Evolutionary conservation across 2,113 vertebrate genomes (phyloP).

Genomic region (Pteropus alecto): DNA sequence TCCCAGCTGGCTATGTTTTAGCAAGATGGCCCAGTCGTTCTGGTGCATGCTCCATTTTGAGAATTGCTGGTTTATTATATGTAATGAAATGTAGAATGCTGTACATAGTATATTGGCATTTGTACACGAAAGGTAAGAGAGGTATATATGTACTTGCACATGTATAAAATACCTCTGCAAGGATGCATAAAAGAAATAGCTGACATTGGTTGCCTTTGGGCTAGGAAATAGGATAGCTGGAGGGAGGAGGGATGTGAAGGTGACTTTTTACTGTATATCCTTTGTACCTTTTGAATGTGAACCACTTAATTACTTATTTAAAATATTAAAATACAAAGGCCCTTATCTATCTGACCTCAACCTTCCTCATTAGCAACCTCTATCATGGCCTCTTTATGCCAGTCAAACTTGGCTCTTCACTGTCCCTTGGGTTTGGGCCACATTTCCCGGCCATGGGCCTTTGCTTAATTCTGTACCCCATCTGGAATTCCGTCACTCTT

Average conservation of each 20-base stretch:
- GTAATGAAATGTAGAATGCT: background rate
- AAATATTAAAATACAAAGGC: background rate
- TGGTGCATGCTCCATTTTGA: background rate
- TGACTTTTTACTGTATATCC: background rate
- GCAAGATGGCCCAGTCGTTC: background rate
- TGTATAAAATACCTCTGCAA: background rate
- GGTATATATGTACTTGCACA: background rate
- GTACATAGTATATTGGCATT: background rate
- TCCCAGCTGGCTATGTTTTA: background rate
- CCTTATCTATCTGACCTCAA: background rate
- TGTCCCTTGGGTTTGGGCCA: background rate
- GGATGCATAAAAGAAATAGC: background rate
- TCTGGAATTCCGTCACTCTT: background rate
- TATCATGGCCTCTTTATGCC: background rate
- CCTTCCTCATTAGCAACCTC: background rate
- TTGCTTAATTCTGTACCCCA: background rate
- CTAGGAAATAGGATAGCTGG: background rate
- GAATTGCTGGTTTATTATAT: background rate
- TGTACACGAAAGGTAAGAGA: background rate
- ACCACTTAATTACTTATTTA: background rate
- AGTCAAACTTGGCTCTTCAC: background rate
- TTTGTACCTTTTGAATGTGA: background rate
- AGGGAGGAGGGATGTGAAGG: background rate
- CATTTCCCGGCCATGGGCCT: background rate
- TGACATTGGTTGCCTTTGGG: background rate